A percentile compares a stretch with the other conserved stretches of the same genome.
phyloP scores from a whole-genome alignment of 1,140 invertebrate species.

The Drosophila murphyi region DNA sequence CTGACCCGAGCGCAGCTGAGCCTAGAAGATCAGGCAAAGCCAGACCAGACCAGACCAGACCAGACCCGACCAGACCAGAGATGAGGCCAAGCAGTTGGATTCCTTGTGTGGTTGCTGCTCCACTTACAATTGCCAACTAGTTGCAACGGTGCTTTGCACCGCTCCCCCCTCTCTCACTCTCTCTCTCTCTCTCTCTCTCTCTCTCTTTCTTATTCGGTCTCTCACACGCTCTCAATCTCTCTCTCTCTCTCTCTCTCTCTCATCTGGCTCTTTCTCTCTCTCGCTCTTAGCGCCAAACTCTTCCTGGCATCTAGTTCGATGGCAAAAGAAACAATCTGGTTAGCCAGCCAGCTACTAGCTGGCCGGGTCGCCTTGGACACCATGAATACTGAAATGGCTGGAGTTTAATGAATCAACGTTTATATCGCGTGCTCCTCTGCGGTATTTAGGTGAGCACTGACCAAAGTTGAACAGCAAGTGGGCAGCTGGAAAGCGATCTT shows the following conservation, averaged over 20 bases:
- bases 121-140: constrained; percentile 59
- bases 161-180: constrained; percentile 22
- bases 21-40: constrained; percentile 13
- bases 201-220: neutral
- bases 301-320: constrained; percentile 53
- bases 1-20: neutral
- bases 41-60: constrained; percentile 12
- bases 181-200: neutral
- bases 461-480: constrained; percentile 23
- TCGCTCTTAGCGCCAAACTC: neutral
- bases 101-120: constrained; percentile 61
- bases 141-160: constrained; percentile 69
- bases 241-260: too few relatives aligned
- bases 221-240: too few relatives aligned
- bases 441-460: constrained; percentile 42
- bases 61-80: neutral
- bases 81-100: constrained; percentile 22
- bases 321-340: constrained; percentile 18
- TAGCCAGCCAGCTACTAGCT: constrained; percentile 7
- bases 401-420: constrained; percentile 29
- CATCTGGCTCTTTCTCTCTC: too few relatives aligned
- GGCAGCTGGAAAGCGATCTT: constrained; percentile 21
- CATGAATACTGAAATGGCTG: neutral
- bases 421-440: constrained; percentile 26
- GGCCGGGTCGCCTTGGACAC: constrained; percentile 26